Evolutionary conservation across 1,140 invertebrate species (phyloP).

Genomic region (Battus philenor): DNA sequence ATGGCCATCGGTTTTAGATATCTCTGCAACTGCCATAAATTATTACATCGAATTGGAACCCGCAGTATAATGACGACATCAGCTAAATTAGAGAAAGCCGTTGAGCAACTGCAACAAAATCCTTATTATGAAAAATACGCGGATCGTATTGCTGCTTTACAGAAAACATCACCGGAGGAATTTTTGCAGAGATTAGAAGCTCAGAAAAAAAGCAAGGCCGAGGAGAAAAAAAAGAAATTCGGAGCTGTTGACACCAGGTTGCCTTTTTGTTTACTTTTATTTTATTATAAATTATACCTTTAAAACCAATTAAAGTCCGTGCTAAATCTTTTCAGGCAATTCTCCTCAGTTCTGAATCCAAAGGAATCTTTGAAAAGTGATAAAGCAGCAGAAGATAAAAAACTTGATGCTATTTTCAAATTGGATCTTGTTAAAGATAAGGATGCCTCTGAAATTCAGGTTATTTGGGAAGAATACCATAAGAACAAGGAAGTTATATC

Average conservation of each 20-base stretch:
- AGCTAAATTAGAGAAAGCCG: conserved; percentile 73
- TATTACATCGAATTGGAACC: neutral
- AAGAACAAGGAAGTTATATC: conserved; percentile 85
- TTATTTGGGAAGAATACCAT: conserved; percentile 90
- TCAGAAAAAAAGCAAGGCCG: conserved; percentile 73
- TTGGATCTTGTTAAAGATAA: conserved; percentile 85
- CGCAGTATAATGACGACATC: conserved; percentile 76
- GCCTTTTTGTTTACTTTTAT: neutral
- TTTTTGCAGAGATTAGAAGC: conserved; percentile 82
- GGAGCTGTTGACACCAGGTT: conserved; percentile 55
- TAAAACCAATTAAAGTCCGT: conserved; percentile 5
- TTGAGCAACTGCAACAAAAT: conserved; percentile 83
- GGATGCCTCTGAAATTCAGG: conserved; percentile 82
- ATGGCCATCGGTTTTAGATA: conserved; percentile 1
- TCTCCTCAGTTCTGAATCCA: conserved; percentile 76
- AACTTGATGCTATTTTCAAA: conserved; percentile 86
- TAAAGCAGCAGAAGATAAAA: conserved; percentile 66
- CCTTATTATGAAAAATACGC: conserved; percentile 91
- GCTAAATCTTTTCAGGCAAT: conserved; percentile 72
- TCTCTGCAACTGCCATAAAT: neutral
- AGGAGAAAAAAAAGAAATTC: conserved; percentile 45
- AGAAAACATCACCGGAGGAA: conserved; percentile 85
- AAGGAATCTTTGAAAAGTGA: conserved; percentile 59
- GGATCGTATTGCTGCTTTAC: conserved; percentile 83
- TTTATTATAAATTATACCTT: conserved; percentile 6